Evolutionary conservation across 2,797 vertebrate species (phyloP).

Genomic region (Mionectes olivaceus): DNA sequence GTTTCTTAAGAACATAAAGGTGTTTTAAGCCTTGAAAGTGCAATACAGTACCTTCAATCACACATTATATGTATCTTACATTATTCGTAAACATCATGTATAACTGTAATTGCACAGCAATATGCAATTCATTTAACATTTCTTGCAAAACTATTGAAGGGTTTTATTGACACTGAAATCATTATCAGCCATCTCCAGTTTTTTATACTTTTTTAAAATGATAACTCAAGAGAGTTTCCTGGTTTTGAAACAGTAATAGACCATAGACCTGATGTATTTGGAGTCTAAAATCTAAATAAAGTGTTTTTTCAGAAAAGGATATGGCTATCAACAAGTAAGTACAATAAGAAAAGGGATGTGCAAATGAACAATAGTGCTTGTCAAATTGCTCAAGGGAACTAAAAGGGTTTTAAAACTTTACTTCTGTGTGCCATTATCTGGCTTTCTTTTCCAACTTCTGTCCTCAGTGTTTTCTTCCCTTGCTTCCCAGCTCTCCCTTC

Average conservation of each 20-base stretch:
- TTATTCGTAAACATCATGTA: neutral
- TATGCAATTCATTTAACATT: neutral
- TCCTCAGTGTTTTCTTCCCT: neutral
- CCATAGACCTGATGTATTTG: neutral
- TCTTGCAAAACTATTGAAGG: neutral
- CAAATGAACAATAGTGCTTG: neutral
- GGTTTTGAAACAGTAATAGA: neutral
- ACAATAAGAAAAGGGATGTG: fast-evolving
- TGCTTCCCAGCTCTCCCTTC: neutral
- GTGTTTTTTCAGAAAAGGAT: neutral
- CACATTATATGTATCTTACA: neutral
- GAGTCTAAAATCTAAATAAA: neutral
- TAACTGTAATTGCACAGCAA: neutral
- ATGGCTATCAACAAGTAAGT: neutral
- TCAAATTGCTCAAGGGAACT: neutral
- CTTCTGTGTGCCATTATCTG: neutral
- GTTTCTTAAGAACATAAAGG: neutral
- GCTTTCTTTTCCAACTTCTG: neutral
- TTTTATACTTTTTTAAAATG: neutral
- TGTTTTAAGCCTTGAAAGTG: neutral
- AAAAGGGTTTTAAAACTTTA: neutral
- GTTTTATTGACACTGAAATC: neutral
- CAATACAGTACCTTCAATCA: neutral
- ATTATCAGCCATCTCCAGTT: neutral
- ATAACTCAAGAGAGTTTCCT: neutral